Evolutionary conservation across 2,113 vertebrate species (phyloP), one percentile per base, ranked within the genome.

Genomic region (Atractosteus spatula): DNA sequence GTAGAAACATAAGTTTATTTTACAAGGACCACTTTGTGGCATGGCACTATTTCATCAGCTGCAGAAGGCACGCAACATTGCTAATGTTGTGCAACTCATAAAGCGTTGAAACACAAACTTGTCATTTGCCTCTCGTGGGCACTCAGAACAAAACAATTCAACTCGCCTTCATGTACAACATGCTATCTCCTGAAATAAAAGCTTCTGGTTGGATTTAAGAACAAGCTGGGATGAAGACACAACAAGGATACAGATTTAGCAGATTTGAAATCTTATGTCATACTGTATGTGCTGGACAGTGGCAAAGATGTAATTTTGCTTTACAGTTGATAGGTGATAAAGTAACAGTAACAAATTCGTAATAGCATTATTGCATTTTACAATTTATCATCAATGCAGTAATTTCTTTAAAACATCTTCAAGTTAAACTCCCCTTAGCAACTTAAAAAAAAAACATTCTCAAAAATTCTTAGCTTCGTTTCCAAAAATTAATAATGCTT

Each of bases 211-310:
- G 54, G 66, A 67, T 62, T 10, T 51, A 10, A 7, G 51, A 70
- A 71, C 5, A n/a, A 56, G 70, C 71, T 77, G 61, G 45, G 51
- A 62, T 71, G 45, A 66, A 72, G 69, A 76, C 78, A 76, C 70
- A 66, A 59, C 76, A 69, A 72, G 47, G 74, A 71, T 51, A 51
- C 47, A 51, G 47, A 51, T 62, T 67, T 57, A 29, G 7, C 57
- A 64, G 55, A 64, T 74, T 62, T 29, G 16, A 43, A 54, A 62
- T n/a, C 54, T 59, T 68, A 44, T 62, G 7, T 51, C 47, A 2
- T 10, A 51, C 10, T 29, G 29, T 29, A 45, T 65, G 59, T 29
- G 41, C 29, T 57, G 64, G 69, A 71, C 68, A 59, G 63, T 63
- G 45, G 47, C 62, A 56, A 42, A 74, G 69, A 57, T 66, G 62